Evolutionary conservation across 2,888 invertebrate species (phyloP), one percentile per base, ranked within the genome.

Genomic region (Lasioglossum villosulum): DNA sequence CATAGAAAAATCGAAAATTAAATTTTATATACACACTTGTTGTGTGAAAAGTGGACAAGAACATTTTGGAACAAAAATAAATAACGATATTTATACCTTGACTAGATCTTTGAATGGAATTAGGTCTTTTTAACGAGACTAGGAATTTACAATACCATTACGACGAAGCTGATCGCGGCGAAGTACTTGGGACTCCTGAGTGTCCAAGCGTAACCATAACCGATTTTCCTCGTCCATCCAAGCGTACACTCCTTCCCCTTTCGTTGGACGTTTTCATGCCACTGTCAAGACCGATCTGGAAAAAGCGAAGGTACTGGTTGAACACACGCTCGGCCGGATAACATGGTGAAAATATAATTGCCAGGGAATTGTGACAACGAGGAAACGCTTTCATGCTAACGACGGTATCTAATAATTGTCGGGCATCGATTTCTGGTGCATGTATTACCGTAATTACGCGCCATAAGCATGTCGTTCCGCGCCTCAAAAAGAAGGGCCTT

Each of bases 271-370:
- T 77, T 52, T 52, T 63, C 75, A 45, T 78, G 39, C 45, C 68
- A 23, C 52, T 37, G 45, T 45, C 56, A n/a, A 42, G 82, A 76
- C 48, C 72, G 80, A 80, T 71, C 59, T 45, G 30, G 48, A 82
- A 80, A 87, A 87, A 82, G 74, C 45, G 87, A 68, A 70, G 56
- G 80, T 77, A 52, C 73, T 39, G 59, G n/a, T 19, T 71, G 16
- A 56, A 72, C 27, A 23, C 19, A 14, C 19, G 16, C 23, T 30
- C 12, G 30, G 14, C 45, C 39, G 19, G 14, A 27, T 30, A 37
- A 42, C 39, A 23, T 45, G 85, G 84, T 84, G 84, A 78, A 75
- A 84, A 71, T 78, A 52, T 78, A 78, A 84, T 77, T 78, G n/a
- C 23, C 14, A 14, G 59, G 34, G 4, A 45, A 74, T n/a, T 37